These are phyloP conservation scores for Periparus ater DNA, from an alignment of 2,797 vertebrate species.

Conservation along the genomic window DNA sequence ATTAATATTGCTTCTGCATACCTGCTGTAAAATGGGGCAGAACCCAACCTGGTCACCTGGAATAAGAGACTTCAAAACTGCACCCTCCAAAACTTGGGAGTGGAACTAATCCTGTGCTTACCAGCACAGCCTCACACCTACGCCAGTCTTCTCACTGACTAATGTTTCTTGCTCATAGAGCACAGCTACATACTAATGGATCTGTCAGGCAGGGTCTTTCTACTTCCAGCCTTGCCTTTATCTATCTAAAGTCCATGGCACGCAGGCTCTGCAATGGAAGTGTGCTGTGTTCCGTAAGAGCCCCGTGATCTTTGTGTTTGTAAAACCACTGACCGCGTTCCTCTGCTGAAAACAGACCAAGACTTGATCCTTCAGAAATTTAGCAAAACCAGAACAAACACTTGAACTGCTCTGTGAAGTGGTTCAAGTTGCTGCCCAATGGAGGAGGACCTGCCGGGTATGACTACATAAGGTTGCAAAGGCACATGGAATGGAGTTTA, in stretches of 20 bases:
- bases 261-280: rapidly evolving
- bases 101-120: background rate
- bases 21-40: background rate
- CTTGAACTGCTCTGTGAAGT: background rate
- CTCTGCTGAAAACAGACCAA: background rate
- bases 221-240: background rate
- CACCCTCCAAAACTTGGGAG: background rate
- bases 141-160: background rate
- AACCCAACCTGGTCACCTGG: background rate
- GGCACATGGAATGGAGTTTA: background rate
- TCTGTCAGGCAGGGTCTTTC: background rate
- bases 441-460: background rate
- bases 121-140: background rate
- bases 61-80: background rate
- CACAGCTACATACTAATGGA: background rate
- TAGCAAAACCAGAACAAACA: background rate
- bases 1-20: background rate
- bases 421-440: background rate
- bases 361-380: background rate
- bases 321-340: background rate
- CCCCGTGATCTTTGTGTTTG: background rate
- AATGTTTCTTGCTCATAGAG: background rate
- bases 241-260: background rate
- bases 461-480: background rate
- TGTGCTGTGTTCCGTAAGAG: background rate